Evolutionary conservation across 2,888 invertebrate species (phyloP), one percentile per base, ranked within the genome.

Genomic region (Aleiodes alternator): DNA sequence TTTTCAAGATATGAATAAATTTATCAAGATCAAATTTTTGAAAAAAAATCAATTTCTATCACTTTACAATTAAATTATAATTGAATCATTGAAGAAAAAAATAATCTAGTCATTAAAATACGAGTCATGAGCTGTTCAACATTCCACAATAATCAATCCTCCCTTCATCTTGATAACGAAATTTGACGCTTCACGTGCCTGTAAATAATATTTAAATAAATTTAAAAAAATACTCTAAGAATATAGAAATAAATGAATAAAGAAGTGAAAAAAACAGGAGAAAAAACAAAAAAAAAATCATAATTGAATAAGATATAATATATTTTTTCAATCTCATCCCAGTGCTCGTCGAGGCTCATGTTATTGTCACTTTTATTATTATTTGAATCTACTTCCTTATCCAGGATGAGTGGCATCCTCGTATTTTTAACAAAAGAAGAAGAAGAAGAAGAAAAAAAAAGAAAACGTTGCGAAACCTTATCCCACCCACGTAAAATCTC

Each of bases 321-420:
- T 75, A 75, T 75, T 75, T 75, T 75, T 77, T 74, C 77, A 73
- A 77, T 74, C 73, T 76, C 64, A 80, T 79, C 76, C 73, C 75
- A 72, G 73, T 76, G 76, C 76, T 73, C 76, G 64, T 66, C 66
- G 68, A 73, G 77, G 76, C 76, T 71, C 59, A 64, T 75, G 61
- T 68, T 43, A 29, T 51, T 14, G 51, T 68, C 51, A 31, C 12
- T 7, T 34, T 34, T 51, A 23, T 53, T 31, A 5, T 50, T 31
- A 3, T 16, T 16, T 53, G 0, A 53, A 53, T 53, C 53, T 16
- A 53, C 50, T 68, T 68, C n/a, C 53, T 31, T 68, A 51, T 31
- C 23, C 31, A 51, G 50, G 51, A 68, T 51, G 16, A 66, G 4
- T 43, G 50, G 31, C 8, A 68, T 68, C 9, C 34, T 68, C 5